Base-by-base conservation (phyloP, 2,113 vertebrate genomes). In the Suricata suricatta region DNA sequence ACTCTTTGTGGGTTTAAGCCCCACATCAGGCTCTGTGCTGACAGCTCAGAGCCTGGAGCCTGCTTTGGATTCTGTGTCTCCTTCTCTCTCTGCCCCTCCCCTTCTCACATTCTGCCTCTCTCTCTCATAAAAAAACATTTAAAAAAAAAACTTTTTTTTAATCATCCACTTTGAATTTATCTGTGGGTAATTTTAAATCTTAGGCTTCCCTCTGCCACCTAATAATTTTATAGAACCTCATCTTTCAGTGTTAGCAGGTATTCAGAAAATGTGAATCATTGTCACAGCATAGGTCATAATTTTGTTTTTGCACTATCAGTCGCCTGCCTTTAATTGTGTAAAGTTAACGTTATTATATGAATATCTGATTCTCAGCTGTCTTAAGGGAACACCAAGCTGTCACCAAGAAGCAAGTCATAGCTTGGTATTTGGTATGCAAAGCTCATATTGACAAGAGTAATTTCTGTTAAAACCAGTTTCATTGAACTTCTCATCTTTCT, bases 231-330 rank as follows among this genome's bases (percentile, higher is more conserved):
- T 31, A 41, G 66, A 88, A 64, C 27, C 41, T 60, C 50, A 64
- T 84, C 86, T 92, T 95, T 96, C 66, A 54, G 87, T 76, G 21
- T 91, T 68, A 88, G 23, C 44, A 71, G 57, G 35, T 96, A 19
- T 92, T 95, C 47, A 88, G 83, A 85, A 88, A 97, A 77, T 29
- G 23, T 38, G 8, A 84, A 16, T 92, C 66, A 16, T 15, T 88
- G 4, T 84, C 69, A 91, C 79, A 64, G 41, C 52, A 15, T 64
- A 31, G 68, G 13, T 68, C 19, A 33, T 41, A 92, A 83, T 68
- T 86, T 68, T 86, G 29, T 57, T 88, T 88, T 95, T 66, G 47
- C n/a, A 72, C 47, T 60, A 35, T 77, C 35, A 7, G 2, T 71
- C 90, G 23, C 68, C 88, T 82, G 21, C 31, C 29, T 83, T 93